Evolutionary conservation across 1,140 invertebrate genomes (phyloP).

Genomic region (Drosophila kepulauana): DNA sequence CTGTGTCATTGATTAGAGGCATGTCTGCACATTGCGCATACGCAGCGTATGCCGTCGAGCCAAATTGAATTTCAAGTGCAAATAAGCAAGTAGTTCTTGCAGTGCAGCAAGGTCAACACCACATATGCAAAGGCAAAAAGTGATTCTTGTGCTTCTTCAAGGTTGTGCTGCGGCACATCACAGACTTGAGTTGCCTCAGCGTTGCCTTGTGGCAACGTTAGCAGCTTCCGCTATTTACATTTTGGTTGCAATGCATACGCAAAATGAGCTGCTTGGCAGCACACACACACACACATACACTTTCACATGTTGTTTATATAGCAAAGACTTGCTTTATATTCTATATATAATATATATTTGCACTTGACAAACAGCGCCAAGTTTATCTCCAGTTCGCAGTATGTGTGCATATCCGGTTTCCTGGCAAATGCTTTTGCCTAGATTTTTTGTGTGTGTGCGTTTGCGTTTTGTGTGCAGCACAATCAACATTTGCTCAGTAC

Average conservation of each 20-base stretch:
- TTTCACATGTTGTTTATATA: slow-evolving; percentile 68
- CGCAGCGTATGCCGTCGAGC: slow-evolving; percentile 53
- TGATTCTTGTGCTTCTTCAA: slow-evolving; percentile 33
- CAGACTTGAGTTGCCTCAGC: no score
- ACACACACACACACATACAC: slow-evolving; percentile 55
- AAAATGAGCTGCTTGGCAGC: slow-evolving; percentile 69
- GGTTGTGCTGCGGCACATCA: slow-evolving; percentile 32
- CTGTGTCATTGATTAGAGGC: slow-evolving; percentile 39
- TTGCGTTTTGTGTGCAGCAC: slow-evolving; percentile 38
- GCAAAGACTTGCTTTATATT: slow-evolving; percentile 25
- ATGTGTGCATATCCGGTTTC: slow-evolving; percentile 72
- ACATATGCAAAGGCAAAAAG: slow-evolving; percentile 7
- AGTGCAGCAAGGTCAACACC: slow-evolving; percentile 38
- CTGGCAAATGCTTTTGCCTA: slow-evolving; percentile 33
- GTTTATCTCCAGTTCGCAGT: slow-evolving; percentile 43
- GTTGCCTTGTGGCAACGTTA: slow-evolving; percentile 14
- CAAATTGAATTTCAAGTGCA: slow-evolving; percentile 67
- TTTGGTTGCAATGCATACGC: slow-evolving; percentile 62
- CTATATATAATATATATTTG: slow-evolving; percentile 56
- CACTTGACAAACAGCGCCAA: slow-evolving; percentile 66
- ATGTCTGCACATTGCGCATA: slow-evolving; percentile 64
- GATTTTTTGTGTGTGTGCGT: background rate
- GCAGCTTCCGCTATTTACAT: slow-evolving; percentile 69
- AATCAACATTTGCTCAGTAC: slow-evolving; percentile 78
- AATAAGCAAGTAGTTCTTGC: slow-evolving; percentile 12